Evolutionary conservation across 2,797 vertebrate genomes (phyloP).

Genomic region (Semaprochilodus insignis): DNA sequence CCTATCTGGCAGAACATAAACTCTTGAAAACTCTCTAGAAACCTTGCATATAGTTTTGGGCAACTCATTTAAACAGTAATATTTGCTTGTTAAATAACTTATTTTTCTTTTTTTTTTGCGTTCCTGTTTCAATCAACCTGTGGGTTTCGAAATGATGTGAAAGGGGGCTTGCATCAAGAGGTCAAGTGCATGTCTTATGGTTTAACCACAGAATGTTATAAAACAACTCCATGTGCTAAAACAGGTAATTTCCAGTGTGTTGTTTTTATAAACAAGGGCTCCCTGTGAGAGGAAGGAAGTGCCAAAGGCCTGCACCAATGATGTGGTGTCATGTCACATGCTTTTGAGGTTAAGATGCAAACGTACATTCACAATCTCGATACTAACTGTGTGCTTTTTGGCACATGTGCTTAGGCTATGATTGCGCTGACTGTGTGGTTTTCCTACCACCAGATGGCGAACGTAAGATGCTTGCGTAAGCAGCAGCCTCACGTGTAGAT

Average conservation of each 20-base stretch:
- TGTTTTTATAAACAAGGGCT: conserved; percentile 5
- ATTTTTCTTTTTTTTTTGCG: not conserved
- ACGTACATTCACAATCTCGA: conserved; percentile 1
- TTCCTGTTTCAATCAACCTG: not conserved
- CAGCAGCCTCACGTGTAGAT: not conserved
- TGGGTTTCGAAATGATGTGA: not conserved
- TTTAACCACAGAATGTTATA: not conserved
- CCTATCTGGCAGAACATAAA: not conserved
- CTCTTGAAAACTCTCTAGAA: not conserved
- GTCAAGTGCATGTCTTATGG: not conserved
- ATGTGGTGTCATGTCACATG: conserved; percentile 5
- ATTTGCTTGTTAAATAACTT: no score
- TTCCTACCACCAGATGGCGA: conserved; percentile 20
- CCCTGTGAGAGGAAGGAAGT: conserved; percentile 9
- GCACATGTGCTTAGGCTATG: not conserved
- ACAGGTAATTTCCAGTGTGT: not conserved
- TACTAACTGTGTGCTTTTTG: not conserved
- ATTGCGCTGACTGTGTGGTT: not conserved
- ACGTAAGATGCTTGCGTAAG: not conserved
- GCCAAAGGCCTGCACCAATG: not conserved
- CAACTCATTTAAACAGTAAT: no score
- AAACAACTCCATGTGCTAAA: not conserved
- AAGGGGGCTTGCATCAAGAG: not conserved
- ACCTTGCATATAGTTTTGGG: not conserved
- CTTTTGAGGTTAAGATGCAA: not conserved